phyloP scores from a whole-genome alignment of 2,113 vertebrate genomes.

The Hymenochirus boettgeri region DNA sequence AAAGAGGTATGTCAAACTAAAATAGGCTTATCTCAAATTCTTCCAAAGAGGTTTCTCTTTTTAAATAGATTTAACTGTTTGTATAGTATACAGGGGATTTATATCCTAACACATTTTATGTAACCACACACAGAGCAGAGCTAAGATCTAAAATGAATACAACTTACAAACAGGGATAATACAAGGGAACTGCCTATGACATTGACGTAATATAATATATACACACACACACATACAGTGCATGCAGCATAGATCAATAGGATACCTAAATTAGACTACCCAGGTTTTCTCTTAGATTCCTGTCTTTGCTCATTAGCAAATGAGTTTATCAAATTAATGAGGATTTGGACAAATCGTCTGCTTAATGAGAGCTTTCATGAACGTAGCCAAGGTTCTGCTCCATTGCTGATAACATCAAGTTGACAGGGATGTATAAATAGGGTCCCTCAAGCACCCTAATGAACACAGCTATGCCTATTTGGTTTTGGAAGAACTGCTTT shows the following conservation, averaged over 20 bases:
- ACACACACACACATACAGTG: neutral
- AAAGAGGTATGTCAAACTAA: too few species aligned
- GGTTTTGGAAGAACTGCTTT: slow-evolving; percentile 7
- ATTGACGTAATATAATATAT: neutral
- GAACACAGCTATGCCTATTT: slow-evolving; percentile 27
- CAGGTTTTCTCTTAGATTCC: slow-evolving; percentile 16
- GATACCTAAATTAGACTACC: slow-evolving; percentile 14
- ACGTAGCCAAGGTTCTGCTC: slow-evolving; percentile 70
- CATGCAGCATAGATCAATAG: slow-evolving; percentile 50
- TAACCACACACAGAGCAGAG: too few species aligned
- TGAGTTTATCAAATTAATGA: slow-evolving; percentile 89
- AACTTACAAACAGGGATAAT: too few species aligned
- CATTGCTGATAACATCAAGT: slow-evolving; percentile 72
- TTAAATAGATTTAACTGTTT: too few species aligned
- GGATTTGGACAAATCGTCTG: slow-evolving; percentile 65
- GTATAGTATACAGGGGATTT: too few species aligned
- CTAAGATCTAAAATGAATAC: too few species aligned
- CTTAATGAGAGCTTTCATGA: slow-evolving; percentile 67
- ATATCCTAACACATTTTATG: too few species aligned
- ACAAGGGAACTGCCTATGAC: too few species aligned
- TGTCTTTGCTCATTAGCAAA: slow-evolving; percentile 78
- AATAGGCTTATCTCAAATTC: too few species aligned
- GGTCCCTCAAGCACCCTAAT: neutral
- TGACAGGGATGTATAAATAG: slow-evolving; percentile 53
- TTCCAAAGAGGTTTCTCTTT: too few species aligned